A percentile compares a stretch with the other conserved stretches of the same genome.
Conservation (phyloP, 2,888 invertebrate genomes). For the Limnephilus auricula region DNA sequence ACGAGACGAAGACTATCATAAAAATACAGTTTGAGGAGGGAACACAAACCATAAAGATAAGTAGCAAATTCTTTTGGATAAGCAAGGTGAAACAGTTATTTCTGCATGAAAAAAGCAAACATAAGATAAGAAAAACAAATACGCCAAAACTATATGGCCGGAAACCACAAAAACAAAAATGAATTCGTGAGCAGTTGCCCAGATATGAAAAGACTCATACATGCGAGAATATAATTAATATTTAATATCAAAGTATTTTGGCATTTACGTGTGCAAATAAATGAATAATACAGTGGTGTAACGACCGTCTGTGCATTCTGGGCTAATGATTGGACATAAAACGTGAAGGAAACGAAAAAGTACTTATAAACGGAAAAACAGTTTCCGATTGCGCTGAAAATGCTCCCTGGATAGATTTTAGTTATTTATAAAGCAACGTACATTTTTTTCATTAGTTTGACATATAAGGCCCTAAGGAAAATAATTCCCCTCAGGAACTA, state of each 20-base stretch:
- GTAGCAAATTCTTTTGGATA: background rate
- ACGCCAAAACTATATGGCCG: slow-evolving; percentile 4
- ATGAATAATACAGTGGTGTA: background rate
- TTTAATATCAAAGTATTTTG: background rate
- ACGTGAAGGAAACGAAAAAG: too few species aligned
- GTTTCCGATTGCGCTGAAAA: too few species aligned
- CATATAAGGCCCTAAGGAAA: too few species aligned
- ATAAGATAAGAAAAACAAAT: slow-evolving; percentile 31
- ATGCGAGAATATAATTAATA: background rate
- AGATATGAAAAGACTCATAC: background rate
- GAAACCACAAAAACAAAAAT: background rate
- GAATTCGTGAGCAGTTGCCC: background rate
- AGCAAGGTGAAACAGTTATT: background rate
- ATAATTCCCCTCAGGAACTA: too few species aligned
- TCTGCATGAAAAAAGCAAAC: background rate
- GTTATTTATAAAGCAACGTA: too few species aligned
- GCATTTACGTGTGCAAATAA: background rate
- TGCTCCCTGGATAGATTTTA: too few species aligned
- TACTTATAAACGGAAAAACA: too few species aligned
- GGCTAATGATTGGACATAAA: background rate
- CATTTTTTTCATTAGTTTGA: too few species aligned
- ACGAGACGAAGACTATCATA: background rate
- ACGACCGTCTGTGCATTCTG: background rate
- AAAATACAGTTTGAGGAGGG: background rate
- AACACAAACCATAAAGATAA: background rate